Percentiles rank a stretch among this genome's conserved stretches.
These are phyloP conservation scores for Ornithoptera priamus DNA, from an alignment of 2,888 invertebrate species.

Conservation along the genomic window DNA sequence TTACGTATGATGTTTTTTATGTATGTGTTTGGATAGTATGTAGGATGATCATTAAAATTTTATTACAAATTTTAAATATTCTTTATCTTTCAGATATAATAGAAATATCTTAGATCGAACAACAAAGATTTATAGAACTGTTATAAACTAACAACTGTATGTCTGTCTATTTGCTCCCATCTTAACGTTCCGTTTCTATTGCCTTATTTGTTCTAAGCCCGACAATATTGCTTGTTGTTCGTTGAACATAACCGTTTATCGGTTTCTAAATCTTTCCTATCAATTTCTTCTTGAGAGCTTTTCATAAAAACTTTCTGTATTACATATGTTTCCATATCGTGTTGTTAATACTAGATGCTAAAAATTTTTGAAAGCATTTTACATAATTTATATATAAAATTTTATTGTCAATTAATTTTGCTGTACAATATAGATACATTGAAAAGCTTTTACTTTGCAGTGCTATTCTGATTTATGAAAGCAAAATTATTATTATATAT, in stretches of 20 bases:
- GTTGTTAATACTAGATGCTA: neutral
- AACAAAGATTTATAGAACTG: neutral
- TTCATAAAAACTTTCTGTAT: neutral
- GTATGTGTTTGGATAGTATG: too few relatives aligned
- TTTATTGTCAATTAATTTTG: neutral
- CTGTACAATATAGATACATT: too few relatives aligned
- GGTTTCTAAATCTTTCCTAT: neutral
- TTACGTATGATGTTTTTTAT: too few relatives aligned
- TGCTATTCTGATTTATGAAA: too few relatives aligned
- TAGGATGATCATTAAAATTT: too few relatives aligned
- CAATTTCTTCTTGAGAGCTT: constrained; percentile 1
- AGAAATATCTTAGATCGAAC: too few relatives aligned
- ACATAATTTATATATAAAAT: neutral
- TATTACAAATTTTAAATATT: too few relatives aligned
- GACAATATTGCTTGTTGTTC: constrained; percentile 3
- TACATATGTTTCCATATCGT: neutral
- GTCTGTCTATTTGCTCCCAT: neutral
- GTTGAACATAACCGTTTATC: constrained; percentile 3
- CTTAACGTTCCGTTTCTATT: neutral
- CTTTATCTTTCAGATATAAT: too few relatives aligned
- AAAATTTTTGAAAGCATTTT: neutral
- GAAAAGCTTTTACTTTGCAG: too few relatives aligned
- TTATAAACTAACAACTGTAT: neutral
- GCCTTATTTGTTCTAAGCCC: constrained; percentile 8
- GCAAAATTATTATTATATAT: too few relatives aligned